Percentiles rank a stretch among this genome's conserved stretches.
Evolutionary conservation across 2,797 vertebrate species (phyloP).

Genomic region (Hemitrygon akajei): DNA sequence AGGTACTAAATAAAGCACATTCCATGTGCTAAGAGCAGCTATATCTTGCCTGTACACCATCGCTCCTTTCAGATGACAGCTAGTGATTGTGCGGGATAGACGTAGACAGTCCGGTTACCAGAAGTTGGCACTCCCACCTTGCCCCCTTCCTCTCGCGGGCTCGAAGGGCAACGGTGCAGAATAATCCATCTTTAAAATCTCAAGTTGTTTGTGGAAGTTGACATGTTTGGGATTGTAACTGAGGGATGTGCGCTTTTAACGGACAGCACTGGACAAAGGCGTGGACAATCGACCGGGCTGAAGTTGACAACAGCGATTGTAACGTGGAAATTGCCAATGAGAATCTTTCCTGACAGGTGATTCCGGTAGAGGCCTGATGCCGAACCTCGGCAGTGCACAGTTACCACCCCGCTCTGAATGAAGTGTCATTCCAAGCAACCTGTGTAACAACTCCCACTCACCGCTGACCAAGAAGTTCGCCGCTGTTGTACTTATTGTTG

Average conservation of each 20-base stretch:
- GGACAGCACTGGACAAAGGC: too few relatives aligned
- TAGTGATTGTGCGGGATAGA: too few relatives aligned
- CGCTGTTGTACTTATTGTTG: background rate
- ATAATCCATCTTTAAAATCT: background rate
- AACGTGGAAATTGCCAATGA: too few relatives aligned
- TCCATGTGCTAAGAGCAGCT: background rate
- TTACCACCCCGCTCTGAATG: background rate
- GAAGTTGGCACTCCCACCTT: background rate
- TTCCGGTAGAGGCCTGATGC: background rate
- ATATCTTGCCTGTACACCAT: background rate
- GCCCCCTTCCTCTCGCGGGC: background rate
- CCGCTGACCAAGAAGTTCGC: background rate
- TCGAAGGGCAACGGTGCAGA: background rate
- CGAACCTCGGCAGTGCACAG: background rate
- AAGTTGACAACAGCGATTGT: too few relatives aligned
- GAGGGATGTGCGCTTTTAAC: too few relatives aligned
- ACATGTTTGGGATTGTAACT: background rate
- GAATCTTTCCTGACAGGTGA: too few relatives aligned
- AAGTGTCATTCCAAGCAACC: background rate
- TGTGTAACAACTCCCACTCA: background rate
- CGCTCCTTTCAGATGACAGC: background rate
- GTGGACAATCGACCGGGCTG: too few relatives aligned
- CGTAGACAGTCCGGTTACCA: background rate
- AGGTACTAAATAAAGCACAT: background rate
- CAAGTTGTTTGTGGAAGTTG: background rate